These are phyloP conservation scores for Thymallus thymallus DNA, from an alignment of 2,113 vertebrate genomes.

Conservation along the genomic window DNA sequence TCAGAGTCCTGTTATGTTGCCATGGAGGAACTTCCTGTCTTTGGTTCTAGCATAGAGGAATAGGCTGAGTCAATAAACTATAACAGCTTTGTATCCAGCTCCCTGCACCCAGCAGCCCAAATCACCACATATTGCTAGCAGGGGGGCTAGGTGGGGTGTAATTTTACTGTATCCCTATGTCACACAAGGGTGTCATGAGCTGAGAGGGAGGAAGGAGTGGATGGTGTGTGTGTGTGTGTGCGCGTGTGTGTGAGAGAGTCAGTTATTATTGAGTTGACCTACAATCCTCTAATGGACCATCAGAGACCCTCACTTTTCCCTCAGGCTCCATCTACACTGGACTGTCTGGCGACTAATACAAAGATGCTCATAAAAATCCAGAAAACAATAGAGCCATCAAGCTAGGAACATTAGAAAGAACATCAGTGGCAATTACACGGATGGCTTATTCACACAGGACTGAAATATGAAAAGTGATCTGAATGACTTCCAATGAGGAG, in stretches of 20 bases:
- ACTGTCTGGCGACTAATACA: background rate
- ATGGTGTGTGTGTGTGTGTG: background rate
- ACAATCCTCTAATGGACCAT: too few relatives aligned
- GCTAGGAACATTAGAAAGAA: background rate
- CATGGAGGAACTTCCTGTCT: constrained; percentile 56
- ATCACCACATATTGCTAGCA: constrained; percentile 19
- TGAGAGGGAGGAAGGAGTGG: background rate
- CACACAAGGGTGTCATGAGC: constrained; percentile 28
- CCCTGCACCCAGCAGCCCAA: constrained; percentile 27
- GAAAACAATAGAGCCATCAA: background rate
- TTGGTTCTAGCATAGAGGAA: constrained; percentile 7
- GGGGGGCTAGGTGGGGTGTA: constrained; percentile 35
- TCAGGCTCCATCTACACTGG: background rate
- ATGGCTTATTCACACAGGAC: constrained; percentile 3
- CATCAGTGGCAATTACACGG: background rate
- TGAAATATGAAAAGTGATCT: background rate
- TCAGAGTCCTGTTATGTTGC: constrained; percentile 42
- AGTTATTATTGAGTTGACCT: too few relatives aligned
- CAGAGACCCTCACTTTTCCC: background rate
- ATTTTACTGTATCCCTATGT: constrained; percentile 53
- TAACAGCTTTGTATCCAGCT: constrained; percentile 18
- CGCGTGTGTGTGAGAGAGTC: too few relatives aligned
- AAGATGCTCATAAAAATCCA: background rate
- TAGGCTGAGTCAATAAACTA: too few relatives aligned
- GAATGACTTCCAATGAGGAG: background rate